Evolutionary conservation across 2,113 vertebrate genomes (phyloP).

Genomic region (Taxidea taxus): DNA sequence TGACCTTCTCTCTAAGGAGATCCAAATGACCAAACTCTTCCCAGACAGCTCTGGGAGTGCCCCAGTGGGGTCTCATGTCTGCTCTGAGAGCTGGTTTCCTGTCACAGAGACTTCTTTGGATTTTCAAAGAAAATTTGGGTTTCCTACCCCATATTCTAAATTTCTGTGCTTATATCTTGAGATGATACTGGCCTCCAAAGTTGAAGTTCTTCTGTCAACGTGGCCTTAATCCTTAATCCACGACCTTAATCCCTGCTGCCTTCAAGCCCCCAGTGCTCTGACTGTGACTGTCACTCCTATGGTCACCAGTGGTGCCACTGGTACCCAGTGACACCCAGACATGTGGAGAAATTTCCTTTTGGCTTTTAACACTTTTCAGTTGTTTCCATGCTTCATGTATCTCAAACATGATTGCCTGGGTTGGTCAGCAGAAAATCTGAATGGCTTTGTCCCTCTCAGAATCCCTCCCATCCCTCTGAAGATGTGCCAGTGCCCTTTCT

Average conservation of each 20-base stretch:
- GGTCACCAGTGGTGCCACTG: not conserved
- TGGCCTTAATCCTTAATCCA: not conserved
- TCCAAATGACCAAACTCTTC: not conserved
- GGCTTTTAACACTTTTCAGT: not conserved
- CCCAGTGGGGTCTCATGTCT: not conserved
- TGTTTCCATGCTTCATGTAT: not conserved
- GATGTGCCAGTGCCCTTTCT: not conserved
- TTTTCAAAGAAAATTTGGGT: not conserved
- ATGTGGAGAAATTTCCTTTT: not conserved
- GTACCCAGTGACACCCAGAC: not conserved
- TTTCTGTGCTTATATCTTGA: not conserved
- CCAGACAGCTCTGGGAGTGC: not conserved
- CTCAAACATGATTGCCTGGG: not conserved
- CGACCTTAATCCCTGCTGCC: not conserved
- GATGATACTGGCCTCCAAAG: not conserved
- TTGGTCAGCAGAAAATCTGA: not conserved
- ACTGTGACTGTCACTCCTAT: not conserved
- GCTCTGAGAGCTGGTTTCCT: not conserved
- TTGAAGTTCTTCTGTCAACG: not conserved
- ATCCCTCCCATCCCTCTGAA: not conserved
- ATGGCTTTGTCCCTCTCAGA: not conserved
- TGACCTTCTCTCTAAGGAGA: not conserved
- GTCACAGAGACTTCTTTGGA: not conserved
- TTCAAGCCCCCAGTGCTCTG: not conserved
- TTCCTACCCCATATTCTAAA: not conserved